Percentiles rank a stretch among this genome's conserved stretches.
Evolutionary conservation across 2,888 invertebrate species (phyloP).

Genomic region (Neoaliturus tenellus): DNA sequence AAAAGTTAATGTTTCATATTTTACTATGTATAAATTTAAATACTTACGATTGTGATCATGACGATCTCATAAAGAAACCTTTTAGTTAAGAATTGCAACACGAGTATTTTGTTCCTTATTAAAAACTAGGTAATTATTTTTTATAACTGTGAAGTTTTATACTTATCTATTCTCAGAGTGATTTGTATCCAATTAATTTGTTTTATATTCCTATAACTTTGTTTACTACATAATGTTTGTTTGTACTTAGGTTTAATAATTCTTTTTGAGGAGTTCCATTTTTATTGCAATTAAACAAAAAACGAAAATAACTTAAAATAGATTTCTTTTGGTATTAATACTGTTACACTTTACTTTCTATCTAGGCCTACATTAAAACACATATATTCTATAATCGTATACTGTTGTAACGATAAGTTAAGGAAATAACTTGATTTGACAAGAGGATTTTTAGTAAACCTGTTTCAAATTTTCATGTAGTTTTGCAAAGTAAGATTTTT

Average conservation of each 20-base stretch:
- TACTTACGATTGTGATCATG: neutral
- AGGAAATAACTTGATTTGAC: neutral
- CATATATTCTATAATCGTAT: neutral
- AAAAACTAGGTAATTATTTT: neutral
- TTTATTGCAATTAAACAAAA: neutral
- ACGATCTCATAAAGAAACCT: slow-evolving; percentile 56
- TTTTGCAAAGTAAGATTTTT: slow-evolving; percentile 1
- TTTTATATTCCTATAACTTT: neutral
- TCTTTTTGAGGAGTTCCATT: neutral
- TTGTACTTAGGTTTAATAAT: neutral
- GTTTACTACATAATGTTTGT: neutral
- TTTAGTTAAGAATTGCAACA: slow-evolving; percentile 21
- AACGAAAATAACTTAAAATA: neutral
- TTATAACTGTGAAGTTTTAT: slow-evolving; percentile 16
- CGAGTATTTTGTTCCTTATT: neutral
- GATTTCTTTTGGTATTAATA: neutral
- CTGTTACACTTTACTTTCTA: slow-evolving; percentile 1
- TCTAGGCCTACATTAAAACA: slow-evolving; percentile 12
- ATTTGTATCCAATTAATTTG: neutral
- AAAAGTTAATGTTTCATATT: neutral
- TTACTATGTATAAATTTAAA: neutral
- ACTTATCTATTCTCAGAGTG: neutral
- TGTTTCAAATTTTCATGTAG: slow-evolving; percentile 1
- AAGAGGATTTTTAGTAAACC: neutral
- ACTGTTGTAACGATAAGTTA: neutral